phyloP scores from a whole-genome alignment of 2,113 vertebrate genomes.

The Echinops telfairi region DNA sequence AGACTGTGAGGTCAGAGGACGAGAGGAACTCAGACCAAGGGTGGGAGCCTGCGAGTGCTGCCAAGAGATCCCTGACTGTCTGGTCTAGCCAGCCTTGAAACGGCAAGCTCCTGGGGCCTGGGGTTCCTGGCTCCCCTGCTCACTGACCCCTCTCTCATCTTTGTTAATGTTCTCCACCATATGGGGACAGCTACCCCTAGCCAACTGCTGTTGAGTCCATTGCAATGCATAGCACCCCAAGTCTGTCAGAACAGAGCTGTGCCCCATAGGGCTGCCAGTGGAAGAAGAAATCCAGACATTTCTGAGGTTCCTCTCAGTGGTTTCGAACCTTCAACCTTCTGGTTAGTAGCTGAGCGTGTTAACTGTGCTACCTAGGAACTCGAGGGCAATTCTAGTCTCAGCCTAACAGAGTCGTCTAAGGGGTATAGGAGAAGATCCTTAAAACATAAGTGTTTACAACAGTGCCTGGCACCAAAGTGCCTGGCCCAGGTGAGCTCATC shows the following conservation, averaged over 20 bases:
- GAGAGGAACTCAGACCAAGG: background rate
- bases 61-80: background rate
- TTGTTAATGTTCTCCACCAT: background rate
- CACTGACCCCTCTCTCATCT: background rate
- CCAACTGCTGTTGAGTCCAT: background rate
- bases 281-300: background rate
- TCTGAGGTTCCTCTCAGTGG: background rate
- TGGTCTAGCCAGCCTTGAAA: background rate
- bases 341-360: background rate
- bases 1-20: background rate
- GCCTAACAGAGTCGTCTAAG: background rate
- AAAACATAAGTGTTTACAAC: background rate
- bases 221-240: background rate
- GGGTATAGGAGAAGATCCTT: background rate
- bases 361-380: background rate
- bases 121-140: background rate
- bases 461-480: background rate
- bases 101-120: background rate
- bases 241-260: background rate
- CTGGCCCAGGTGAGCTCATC: background rate
- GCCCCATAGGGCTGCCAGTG: background rate
- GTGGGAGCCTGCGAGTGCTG: accelerated
- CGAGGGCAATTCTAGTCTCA: background rate
- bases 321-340: background rate
- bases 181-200: background rate